Evolutionary conservation across 2,113 vertebrate genomes (phyloP), one percentile per base, ranked within the genome.

Genomic region (Ancistrus triradiatus): DNA sequence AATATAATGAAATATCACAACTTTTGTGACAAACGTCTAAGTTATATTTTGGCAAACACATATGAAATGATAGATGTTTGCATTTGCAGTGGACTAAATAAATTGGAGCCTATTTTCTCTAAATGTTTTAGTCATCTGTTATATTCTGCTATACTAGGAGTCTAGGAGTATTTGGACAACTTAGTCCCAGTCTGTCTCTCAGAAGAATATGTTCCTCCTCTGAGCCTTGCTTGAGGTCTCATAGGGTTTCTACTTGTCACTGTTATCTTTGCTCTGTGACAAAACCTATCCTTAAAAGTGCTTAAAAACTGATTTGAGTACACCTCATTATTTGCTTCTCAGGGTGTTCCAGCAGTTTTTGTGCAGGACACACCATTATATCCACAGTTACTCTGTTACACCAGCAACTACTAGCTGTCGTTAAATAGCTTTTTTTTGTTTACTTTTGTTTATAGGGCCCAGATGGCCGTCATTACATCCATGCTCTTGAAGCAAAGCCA

Each of bases 401-500:
- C 27, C n/a, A 53, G 48, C 44, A 48, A 35, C 38, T 33, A 13
- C 19, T 21, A 5, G 25, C 35, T 24, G 15, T 55, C n/a, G 31
- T 43, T 17, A 31, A 37, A 42, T 14, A 33, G 49, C 53, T 4
- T 57, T 33, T 9, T 44, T 68, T 48, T 51, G 1, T 5, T 53
- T 28, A 2, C 28, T 51, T 19, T 22, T 40, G 19, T 35, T 2
- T 15, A 62, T 60, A 48, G 17, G 19, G 8, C 13, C 59, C 74
- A 74, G 69, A 76, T 74, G 77, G 60, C 47, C 21, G 15, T 37
- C 55, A 40, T 71, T 66, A 59, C 17, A 65, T 44, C 19, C 67
- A 59, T 17, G 43, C 59, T 28, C 52, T n/a, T n/a, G 51, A 60
- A 31, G 44, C 31, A 43, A 7, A 52, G 21, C 67, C 59, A 31